phyloP scores from a whole-genome alignment of 2,797 vertebrate species.

The Cossypha dichroa region DNA sequence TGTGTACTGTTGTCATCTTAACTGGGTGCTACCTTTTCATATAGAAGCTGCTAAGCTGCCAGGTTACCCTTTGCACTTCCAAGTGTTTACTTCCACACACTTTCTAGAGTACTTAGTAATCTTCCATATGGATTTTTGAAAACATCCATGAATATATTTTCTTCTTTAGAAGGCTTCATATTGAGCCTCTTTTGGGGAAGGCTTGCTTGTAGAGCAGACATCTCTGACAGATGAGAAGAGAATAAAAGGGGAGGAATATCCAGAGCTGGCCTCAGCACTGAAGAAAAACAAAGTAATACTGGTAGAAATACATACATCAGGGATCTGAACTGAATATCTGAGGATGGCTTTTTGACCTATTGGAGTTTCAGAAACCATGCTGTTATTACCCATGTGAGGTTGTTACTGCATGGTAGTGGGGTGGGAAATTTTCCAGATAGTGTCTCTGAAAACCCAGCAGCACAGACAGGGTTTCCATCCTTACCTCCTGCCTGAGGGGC shows the following conservation, averaged over 20 bases:
- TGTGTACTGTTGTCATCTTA: background rate
- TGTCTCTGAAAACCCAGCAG: background rate
- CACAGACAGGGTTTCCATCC: background rate
- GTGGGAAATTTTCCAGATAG: background rate
- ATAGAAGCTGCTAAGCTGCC: background rate
- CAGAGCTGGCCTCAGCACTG: background rate
- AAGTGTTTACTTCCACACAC: background rate
- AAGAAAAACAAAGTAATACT: background rate
- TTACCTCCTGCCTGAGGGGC: background rate
- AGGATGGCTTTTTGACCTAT: background rate
- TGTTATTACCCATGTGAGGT: background rate
- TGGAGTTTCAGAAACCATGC: background rate
- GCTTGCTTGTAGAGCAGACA: background rate
- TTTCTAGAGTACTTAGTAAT: background rate
- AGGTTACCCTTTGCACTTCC: background rate
- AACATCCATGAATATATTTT: background rate
- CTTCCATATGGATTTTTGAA: background rate
- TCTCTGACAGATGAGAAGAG: background rate
- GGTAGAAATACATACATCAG: background rate
- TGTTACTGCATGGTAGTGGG: background rate
- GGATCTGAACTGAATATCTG: background rate
- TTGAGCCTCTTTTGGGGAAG: background rate
- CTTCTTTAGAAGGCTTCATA: background rate
- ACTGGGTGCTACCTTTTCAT: fast-evolving
- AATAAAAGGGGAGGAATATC: background rate